Conservation (phyloP, 2,113 vertebrate genomes). For the Abramis brama region DNA sequence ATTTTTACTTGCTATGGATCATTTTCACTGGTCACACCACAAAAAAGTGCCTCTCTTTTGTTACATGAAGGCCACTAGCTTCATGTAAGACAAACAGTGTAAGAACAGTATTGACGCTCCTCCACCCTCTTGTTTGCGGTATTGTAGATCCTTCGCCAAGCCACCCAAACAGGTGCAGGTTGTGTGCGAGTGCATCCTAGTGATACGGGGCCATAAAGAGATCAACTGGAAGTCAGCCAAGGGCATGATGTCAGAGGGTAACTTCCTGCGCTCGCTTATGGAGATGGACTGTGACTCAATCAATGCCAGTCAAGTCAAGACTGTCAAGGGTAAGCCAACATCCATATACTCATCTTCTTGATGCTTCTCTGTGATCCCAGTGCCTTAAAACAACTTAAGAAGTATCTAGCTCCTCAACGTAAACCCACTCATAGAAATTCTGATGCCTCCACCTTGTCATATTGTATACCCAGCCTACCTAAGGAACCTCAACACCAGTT, state of each 20-base stretch:
- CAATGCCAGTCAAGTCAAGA: constrained; percentile 80
- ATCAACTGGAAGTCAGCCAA: constrained; percentile 92
- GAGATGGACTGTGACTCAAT: constrained; percentile 90
- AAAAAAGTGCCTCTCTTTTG: no score
- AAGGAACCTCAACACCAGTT: constrained; percentile 84
- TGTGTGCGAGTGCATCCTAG: constrained; percentile 94
- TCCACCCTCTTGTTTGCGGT: constrained; percentile 15
- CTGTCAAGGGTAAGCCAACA: constrained; percentile 79
- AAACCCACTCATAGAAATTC: neutral
- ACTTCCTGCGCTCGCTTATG: constrained; percentile 89
- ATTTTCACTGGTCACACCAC: no score
- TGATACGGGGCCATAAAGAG: constrained; percentile 90
- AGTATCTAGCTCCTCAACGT: neutral
- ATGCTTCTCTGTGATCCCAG: neutral
- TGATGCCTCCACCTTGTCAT: neutral
- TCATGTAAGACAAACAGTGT: no score
- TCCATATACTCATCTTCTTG: neutral
- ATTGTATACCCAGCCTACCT: constrained; percentile 76
- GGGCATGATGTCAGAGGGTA: constrained; percentile 95
- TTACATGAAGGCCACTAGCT: no score
- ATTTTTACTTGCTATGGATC: no score
- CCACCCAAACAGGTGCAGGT: constrained; percentile 92
- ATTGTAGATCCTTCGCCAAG: constrained; percentile 89
- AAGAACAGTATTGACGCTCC: no score
- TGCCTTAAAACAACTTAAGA: neutral